Base-by-base conservation (phyloP, 2,888 invertebrate genomes). In the Ophion costatus region DNA sequence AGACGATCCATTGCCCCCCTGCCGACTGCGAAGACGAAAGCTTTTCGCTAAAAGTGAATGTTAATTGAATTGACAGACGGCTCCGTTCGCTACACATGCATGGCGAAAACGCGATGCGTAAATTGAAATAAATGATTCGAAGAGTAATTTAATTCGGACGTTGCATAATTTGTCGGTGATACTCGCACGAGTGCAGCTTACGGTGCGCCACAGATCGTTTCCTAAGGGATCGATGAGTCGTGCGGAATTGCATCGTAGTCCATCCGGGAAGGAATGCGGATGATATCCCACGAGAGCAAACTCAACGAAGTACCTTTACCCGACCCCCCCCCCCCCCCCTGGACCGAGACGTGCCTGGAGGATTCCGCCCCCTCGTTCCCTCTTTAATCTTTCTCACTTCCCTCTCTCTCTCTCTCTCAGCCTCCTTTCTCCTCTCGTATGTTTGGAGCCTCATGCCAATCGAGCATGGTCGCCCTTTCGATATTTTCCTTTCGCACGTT, bases 281-380 rank as follows among this genome's bases (percentile, higher is more conserved):
- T 85, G 87, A 89, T 88, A 88, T 89, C 88, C 86, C 87, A 74
- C 77, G 88, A 86, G 88, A 88, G 86, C 88, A 82, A 22, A 20
- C 59, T 59, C 59, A 20, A 20, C 51, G 22, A 10, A 59, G 59
- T 22, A 22, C 59, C 6, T 51, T 51, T 51, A 4, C 29, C 29
- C 2, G 2, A n/a, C 29, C 29, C 29, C 29, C 17, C 51, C 51
- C 17, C 17, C 51, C 17, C 0, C 14, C 2, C 14, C 4, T 51
- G 17, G 11, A 51, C 11, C 51, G 51, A 51, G 51, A 51, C 51
- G 51, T 51, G 51, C 51, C 14, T 51, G 51, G 51, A 51, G 51
- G 17, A 17, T 51, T 17, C 51, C 1, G 17, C 17, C 51, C 51
- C 14, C 51, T 51, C 51, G 51, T 51, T 51, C 51, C 51, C 51